Percentiles rank a stretch among this genome's conserved stretches.
Evolutionary conservation across 2,888 invertebrate genomes (phyloP).

Genomic region (Calameuta filiformis): DNA sequence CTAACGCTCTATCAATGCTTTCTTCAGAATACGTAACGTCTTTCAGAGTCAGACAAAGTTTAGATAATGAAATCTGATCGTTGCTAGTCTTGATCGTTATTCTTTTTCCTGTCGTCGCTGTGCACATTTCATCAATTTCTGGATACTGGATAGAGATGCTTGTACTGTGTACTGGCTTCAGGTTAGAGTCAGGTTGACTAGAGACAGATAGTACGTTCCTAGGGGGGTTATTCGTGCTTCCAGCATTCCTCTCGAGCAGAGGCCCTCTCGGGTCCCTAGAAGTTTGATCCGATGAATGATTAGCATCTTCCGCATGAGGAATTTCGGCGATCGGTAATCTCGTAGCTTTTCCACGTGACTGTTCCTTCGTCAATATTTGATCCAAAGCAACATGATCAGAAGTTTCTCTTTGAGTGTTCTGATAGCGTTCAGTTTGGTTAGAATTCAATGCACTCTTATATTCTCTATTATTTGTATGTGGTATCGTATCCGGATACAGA

Average conservation of each 20-base stretch:
- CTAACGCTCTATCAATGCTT: neutral
- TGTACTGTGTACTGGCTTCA: neutral
- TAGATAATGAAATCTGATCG: neutral
- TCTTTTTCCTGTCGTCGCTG: neutral
- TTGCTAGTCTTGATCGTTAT: neutral
- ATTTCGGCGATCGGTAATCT: neutral
- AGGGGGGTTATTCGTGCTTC: neutral
- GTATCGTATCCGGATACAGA: conserved; percentile 8
- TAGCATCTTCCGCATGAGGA: neutral
- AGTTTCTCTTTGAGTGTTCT: neutral
- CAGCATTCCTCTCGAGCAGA: neutral
- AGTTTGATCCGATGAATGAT: neutral
- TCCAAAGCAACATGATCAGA: neutral
- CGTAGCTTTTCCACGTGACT: neutral
- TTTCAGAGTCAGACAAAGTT: neutral
- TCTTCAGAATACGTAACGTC: neutral
- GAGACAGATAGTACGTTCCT: neutral
- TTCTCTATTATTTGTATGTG: neutral
- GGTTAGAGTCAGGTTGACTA: neutral
- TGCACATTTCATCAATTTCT: neutral
- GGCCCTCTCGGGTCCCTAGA: neutral
- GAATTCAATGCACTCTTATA: neutral
- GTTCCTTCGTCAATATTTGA: neutral
- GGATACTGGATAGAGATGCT: neutral
- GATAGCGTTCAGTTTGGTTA: neutral